Evolutionary conservation across 2,888 invertebrate species (phyloP).

Genomic region (Lydus trimaculatus): DNA sequence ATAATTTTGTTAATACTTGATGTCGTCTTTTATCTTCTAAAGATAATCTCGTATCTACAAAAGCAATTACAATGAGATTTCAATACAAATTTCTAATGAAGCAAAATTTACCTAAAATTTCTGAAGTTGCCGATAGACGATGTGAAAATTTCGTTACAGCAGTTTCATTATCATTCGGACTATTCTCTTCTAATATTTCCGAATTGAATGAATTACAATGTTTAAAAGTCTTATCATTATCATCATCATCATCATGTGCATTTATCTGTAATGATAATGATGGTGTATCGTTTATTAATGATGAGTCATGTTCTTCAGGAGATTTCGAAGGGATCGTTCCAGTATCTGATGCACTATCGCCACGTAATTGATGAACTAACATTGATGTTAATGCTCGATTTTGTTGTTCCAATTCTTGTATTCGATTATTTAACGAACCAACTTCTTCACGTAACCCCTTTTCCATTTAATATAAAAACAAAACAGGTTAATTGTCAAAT

Average conservation of each 20-base stretch:
- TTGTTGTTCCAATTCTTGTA: slow-evolving; percentile 80
- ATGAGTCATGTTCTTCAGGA: slow-evolving; percentile 59
- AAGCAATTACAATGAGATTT: slow-evolving; percentile 5
- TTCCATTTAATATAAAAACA: background rate
- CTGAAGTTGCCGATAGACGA: slow-evolving; percentile 54
- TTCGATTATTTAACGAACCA: slow-evolving; percentile 73
- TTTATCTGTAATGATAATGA: slow-evolving; percentile 46
- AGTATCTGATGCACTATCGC: slow-evolving; percentile 40
- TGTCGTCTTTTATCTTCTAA: slow-evolving; percentile 71
- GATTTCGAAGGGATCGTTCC: slow-evolving; percentile 44
- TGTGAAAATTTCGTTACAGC: slow-evolving; percentile 50
- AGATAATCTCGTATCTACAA: slow-evolving; percentile 64
- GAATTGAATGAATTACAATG: slow-evolving; percentile 61
- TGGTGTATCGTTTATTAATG: slow-evolving; percentile 2
- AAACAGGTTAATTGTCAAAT: background rate
- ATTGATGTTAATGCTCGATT: slow-evolving; percentile 77
- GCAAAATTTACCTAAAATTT: slow-evolving; percentile 50
- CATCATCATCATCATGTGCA: slow-evolving; percentile 47
- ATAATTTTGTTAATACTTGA: slow-evolving; percentile 69
- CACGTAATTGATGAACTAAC: slow-evolving; percentile 70
- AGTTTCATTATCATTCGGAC: slow-evolving; percentile 38
- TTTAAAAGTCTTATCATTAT: slow-evolving; percentile 46
- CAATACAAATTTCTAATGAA: no score
- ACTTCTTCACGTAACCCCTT: slow-evolving; percentile 83
- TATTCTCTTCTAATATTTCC: slow-evolving; percentile 51